These are phyloP conservation scores for Corythornis cristatus DNA, from an alignment of 2,113 vertebrate genomes.

Conservation along the genomic window DNA sequence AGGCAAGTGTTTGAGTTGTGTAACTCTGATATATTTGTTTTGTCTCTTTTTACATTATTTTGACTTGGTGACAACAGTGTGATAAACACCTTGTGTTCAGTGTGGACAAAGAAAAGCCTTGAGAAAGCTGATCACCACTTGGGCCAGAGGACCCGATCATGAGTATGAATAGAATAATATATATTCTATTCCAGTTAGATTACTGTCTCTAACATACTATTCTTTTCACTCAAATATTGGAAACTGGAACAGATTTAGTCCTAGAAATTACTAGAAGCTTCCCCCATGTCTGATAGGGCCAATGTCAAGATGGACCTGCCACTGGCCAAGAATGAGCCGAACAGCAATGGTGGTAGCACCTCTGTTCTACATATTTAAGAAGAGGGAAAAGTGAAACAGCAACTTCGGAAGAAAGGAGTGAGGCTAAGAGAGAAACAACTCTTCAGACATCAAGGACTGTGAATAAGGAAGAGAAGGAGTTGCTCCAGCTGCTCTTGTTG, in stretches of 20 bases:
- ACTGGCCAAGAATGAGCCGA: neutral
- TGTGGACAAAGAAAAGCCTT: neutral
- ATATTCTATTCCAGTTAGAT: neutral
- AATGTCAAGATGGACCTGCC: neutral
- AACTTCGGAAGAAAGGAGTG: neutral
- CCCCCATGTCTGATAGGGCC: neutral
- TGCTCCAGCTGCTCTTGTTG: neutral
- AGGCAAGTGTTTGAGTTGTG: neutral
- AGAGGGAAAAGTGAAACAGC: neutral
- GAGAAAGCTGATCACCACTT: neutral
- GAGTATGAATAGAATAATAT: neutral
- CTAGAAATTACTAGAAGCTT: neutral
- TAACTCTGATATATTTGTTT: neutral
- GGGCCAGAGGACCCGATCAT: neutral
- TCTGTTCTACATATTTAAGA: neutral
- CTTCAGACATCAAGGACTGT: neutral
- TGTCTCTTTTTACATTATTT: neutral
- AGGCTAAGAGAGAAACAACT: neutral
- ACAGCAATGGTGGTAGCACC: accelerated
- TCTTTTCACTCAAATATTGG: neutral
- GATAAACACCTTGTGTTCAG: neutral
- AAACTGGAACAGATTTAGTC: neutral
- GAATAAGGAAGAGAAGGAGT: neutral
- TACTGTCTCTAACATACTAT: neutral
- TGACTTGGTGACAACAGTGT: neutral